phyloP scores from a whole-genome alignment of 2,113 vertebrate species.

The Syngnathus scovelli region DNA sequence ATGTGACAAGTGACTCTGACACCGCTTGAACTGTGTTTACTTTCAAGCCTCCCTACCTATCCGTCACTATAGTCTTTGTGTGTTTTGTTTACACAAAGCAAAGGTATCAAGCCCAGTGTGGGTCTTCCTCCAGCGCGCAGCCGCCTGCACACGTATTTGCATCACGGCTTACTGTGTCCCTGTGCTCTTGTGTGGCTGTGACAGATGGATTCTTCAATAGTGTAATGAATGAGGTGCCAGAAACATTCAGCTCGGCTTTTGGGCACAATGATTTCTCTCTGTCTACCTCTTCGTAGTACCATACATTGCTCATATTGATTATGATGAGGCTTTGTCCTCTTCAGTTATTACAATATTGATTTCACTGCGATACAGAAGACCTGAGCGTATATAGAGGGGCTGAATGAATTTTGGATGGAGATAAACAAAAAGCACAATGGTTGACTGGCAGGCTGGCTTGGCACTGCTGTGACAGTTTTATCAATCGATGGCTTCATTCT shows the following conservation, averaged over 20 bases:
- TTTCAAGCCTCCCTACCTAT: conserved; percentile 5
- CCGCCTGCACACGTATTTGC: conserved; percentile 27
- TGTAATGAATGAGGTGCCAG: conserved; percentile 67
- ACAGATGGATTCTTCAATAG: conserved; percentile 67
- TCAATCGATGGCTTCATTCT: conserved; percentile 16
- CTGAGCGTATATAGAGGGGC: conserved; percentile 14
- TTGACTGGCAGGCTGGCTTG: not conserved
- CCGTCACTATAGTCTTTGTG: conserved; percentile 23
- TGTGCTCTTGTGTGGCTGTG: conserved; percentile 42
- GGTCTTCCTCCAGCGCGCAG: conserved; percentile 25
- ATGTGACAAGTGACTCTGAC: conserved; percentile 10
- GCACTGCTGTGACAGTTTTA: not conserved
- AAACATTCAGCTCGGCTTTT: conserved; percentile 56
- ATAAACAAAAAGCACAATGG: conserved; percentile 8
- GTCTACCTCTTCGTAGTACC: conserved; percentile 48
- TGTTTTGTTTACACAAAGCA: conserved; percentile 30
- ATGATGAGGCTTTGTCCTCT: conserved; percentile 62
- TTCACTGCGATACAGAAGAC: conserved; percentile 44
- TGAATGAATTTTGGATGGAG: conserved; percentile 22
- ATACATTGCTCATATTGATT: conserved; percentile 65
- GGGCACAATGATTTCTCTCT: conserved; percentile 62
- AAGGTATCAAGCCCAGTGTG: conserved; percentile 19
- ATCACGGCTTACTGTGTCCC: conserved; percentile 33
- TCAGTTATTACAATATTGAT: conserved; percentile 70
- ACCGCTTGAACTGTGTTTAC: not conserved